A percentile compares a stretch with the other conserved stretches of the same genome.
Evolutionary conservation across 2,113 vertebrate genomes (phyloP).

Genomic region (Calypte anna): DNA sequence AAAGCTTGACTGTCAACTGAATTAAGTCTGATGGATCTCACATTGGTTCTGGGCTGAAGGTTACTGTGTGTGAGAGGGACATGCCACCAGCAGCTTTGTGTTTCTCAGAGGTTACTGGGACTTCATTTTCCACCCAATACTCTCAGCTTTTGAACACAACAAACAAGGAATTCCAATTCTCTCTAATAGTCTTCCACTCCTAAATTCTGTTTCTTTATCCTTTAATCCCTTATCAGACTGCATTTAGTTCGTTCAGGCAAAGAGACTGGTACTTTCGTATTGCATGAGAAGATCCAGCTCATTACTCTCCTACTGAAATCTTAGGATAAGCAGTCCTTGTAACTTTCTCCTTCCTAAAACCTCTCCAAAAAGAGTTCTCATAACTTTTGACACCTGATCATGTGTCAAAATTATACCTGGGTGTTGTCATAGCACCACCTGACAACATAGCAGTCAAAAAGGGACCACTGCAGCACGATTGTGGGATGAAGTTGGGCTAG

Average conservation of each 20-base stretch:
- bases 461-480: background rate
- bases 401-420: background rate
- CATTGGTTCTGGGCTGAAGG: background rate
- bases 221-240: background rate
- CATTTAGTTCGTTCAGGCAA: background rate
- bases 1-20: background rate
- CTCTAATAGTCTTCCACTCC: background rate
- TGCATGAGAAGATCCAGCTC: background rate
- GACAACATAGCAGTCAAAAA: background rate
- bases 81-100: background rate
- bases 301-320: background rate
- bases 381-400: background rate
- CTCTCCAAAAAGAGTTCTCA: background rate
- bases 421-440: background rate
- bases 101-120: background rate
- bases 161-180: background rate
- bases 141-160: background rate
- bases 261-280: background rate
- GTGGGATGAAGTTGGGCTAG: background rate
- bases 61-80: fast-evolving
- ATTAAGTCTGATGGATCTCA: background rate
- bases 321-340: background rate
- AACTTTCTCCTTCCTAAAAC: background rate
- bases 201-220: background rate
- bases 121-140: background rate